A percentile compares a stretch with the other conserved stretches of the same genome.
phyloP scores from a whole-genome alignment of 2,888 invertebrate genomes.

The Apocheima hispidaria region DNA sequence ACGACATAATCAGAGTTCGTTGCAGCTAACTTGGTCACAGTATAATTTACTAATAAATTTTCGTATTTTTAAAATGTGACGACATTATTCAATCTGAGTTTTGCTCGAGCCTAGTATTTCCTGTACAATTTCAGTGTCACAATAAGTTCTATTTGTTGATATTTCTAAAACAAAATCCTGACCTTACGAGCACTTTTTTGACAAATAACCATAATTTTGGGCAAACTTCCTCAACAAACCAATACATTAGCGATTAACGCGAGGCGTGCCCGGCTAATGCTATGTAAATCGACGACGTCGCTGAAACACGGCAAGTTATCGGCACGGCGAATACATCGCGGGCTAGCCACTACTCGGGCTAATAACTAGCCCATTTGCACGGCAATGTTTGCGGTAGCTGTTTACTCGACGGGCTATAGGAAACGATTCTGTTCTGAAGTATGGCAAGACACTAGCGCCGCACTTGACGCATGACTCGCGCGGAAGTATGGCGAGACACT shows the following conservation, averaged over 20 bases:
- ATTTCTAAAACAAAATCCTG: neutral
- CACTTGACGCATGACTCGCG: neutral
- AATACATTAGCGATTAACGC: conserved; percentile 21
- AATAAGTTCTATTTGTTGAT: neutral
- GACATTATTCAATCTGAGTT: neutral
- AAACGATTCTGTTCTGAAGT: neutral
- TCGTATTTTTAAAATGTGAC: neutral
- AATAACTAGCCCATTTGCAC: conserved; percentile 14
- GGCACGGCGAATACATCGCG: conserved; percentile 38
- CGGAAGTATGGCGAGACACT: too few species aligned
- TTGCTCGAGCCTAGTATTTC: neutral
- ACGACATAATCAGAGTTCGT: neutral
- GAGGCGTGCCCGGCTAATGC: conserved; percentile 34
- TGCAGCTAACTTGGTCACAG: neutral
- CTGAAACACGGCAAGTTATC: conserved; percentile 15
- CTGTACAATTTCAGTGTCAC: neutral
- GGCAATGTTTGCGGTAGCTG: neutral
- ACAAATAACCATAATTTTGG: conserved; percentile 24
- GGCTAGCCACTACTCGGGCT: conserved; percentile 25
- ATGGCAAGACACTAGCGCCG: conserved; percentile 6
- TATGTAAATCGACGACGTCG: conserved; percentile 41
- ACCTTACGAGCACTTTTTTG: conserved; percentile 8
- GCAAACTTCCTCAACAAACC: conserved; percentile 4
- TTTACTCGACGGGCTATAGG: conserved; percentile 10
- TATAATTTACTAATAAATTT: neutral